Base-by-base conservation (phyloP, 2,888 invertebrate genomes). In the Iselma pallidipennis region DNA sequence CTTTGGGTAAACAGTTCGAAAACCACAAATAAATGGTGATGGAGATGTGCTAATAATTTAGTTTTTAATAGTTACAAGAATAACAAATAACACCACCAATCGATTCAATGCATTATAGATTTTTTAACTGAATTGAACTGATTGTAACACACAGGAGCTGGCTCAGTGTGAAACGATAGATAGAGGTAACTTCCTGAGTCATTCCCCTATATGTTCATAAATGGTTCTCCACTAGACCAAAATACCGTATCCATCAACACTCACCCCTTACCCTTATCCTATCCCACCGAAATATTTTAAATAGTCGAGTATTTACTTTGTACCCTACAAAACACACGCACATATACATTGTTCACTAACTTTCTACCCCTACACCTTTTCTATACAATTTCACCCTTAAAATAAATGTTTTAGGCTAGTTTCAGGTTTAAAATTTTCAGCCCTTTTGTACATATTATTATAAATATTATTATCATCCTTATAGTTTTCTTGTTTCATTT, bases 101-200 rank as follows among this genome's bases (percentile, higher is more conserved):
- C n/a, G n/a, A n/a, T n/a, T n/a, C n/a, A n/a, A n/a, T n/a, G n/a
- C n/a, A n/a, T n/a, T n/a, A n/a, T n/a, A n/a, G n/a, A n/a, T n/a
- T n/a, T n/a, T n/a, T n/a, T n/a, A n/a, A n/a, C n/a, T n/a, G n/a
- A n/a, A n/a, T n/a, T n/a, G n/a, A n/a, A n/a, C n/a, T n/a, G n/a
- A n/a, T n/a, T n/a, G n/a, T n/a, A n/a, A n/a, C n/a, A n/a, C n/a
- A n/a, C n/a, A n/a, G n/a, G n/a, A n/a, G n/a, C n/a, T n/a, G n/a
- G n/a, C 16, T 16, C 16, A 37, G 9, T 37, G 37, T 37, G 37
- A 0, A 2, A 5, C 9, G 4, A 42, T 42, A 42, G 42, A 42
- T 42, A 42, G 21, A 42, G 42, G 42, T 42, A 42, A 42, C 42
- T 21, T 42, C 42, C 42, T 42, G 42, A 42, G 42, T 42, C 42